Conservation (phyloP, 2,888 invertebrate species). For the Heliconius ismenius region DNA sequence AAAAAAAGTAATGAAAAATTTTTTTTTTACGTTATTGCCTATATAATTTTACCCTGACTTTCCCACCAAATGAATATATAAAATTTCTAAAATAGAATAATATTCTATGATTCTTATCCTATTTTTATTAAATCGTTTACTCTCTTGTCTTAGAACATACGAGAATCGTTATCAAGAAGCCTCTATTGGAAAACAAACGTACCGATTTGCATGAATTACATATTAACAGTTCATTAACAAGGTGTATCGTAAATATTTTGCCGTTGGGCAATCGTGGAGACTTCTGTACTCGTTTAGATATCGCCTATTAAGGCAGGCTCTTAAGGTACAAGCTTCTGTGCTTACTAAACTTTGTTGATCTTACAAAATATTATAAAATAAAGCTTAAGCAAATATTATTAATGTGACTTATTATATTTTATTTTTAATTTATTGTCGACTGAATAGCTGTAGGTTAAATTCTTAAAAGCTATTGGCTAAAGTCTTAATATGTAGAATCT, state of each 20-base stretch:
- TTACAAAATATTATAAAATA: background rate
- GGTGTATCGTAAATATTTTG: constrained; percentile 72
- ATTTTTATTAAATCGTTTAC: background rate
- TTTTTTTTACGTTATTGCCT: background rate
- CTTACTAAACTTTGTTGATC: background rate
- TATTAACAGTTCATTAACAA: constrained; percentile 72
- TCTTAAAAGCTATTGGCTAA: no score
- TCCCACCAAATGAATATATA: background rate
- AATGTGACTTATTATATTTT: background rate
- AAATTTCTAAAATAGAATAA: no score
- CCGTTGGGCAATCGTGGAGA: constrained; percentile 55
- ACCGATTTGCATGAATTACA: constrained; percentile 70
- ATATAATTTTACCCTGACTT: background rate
- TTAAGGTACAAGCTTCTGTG: constrained; percentile 5
- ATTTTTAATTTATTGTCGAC: no score
- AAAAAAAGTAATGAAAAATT: background rate
- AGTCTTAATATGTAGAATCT: no score
- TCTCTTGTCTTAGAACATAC: background rate
- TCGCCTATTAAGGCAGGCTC: constrained; percentile 5
- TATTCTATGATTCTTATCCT: background rate
- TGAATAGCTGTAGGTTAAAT: no score
- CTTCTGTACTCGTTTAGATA: constrained; percentile 29
- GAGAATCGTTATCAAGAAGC: constrained; percentile 45
- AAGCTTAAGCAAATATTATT: background rate
- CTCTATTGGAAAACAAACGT: constrained; percentile 66